Evolutionary conservation across 2,797 vertebrate species (phyloP), one percentile per base, ranked within the genome.

Genomic region (Anguilla pacifica): DNA sequence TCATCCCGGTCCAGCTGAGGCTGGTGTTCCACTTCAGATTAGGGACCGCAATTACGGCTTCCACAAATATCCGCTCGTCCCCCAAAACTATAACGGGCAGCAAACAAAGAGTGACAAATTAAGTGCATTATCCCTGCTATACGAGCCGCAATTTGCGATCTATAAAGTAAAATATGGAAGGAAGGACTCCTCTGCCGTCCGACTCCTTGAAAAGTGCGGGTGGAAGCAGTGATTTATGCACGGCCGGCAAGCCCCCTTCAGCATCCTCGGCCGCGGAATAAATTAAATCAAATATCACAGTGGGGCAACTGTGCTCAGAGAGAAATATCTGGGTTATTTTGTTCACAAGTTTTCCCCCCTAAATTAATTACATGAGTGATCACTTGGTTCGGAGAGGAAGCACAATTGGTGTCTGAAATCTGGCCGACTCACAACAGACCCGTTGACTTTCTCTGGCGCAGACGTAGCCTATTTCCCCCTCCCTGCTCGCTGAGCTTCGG

Each of bases 331-430:
- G 90, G 91, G 93, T 95, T 94, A 94, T 93, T 94, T 94, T 94
- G 90, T 91, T 93, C 93, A 88, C 92, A 92, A 91, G 92, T 95
- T 95, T 95, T 35, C 92, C 90, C 94, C 28, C 90, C 86, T 81
- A 94, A 92, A 95, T 96, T 96, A 96, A 96, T 96, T 96, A 96
- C 94, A 95, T 95, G 94, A 95, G 93, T 94, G 95, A 96, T 95
- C 95, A 96, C 94, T 95, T 95, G 94, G 93, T 93, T 94, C 91
- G 89, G 88, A 92, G 91, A 92, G 92, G 93, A 92, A 93, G 93
- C 88, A 89, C 91, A 92, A 88, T 91, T 90, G 88, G 89, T 89
- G 89, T 93, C 90, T 91, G 86, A 89, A 91, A 90, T 92, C 92
- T 90, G 91, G 90, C 92, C 85, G 90, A 90, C 93, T 92, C 92